These are phyloP conservation scores for Bovichtus diacanthus DNA, from an alignment of 2,797 vertebrate species.

Conservation along the genomic window DNA sequence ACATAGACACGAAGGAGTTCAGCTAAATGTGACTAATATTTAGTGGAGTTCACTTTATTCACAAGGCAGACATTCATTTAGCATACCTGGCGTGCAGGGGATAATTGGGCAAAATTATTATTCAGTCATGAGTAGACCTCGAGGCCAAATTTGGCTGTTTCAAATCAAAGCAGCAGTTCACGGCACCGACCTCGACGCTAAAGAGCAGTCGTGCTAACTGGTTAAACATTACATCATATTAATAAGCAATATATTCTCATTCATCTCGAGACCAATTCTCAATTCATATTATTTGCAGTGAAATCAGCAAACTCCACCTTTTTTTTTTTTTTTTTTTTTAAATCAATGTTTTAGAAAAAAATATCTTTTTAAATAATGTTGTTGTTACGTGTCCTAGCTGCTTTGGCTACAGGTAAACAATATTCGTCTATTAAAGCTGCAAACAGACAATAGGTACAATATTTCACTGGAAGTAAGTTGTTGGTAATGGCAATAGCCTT, in stretches of 20 bases:
- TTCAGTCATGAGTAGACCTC: neutral
- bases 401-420: neutral
- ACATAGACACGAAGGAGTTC: neutral
- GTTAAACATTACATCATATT: neutral
- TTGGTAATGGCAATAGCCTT: constrained; percentile 18
- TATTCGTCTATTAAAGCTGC: neutral
- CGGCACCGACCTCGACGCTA: neutral
- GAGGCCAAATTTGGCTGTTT: neutral
- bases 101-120: neutral
- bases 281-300: neutral
- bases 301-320: neutral
- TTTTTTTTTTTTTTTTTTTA: neutral
- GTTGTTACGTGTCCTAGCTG: neutral
- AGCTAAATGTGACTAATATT: constrained; percentile 2
- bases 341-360: too few relatives aligned
- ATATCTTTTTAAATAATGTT: too few relatives aligned
- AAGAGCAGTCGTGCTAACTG: constrained; percentile 5
- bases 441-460: neutral
- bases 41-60: neutral
- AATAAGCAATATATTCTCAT: neutral
- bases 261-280: neutral
- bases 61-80: neutral
- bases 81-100: neutral
- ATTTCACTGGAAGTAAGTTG: neutral
- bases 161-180: constrained; percentile 20